Evolutionary conservation across 2,888 invertebrate species (phyloP).

Genomic region (Melangyna quadrimaculata): DNA sequence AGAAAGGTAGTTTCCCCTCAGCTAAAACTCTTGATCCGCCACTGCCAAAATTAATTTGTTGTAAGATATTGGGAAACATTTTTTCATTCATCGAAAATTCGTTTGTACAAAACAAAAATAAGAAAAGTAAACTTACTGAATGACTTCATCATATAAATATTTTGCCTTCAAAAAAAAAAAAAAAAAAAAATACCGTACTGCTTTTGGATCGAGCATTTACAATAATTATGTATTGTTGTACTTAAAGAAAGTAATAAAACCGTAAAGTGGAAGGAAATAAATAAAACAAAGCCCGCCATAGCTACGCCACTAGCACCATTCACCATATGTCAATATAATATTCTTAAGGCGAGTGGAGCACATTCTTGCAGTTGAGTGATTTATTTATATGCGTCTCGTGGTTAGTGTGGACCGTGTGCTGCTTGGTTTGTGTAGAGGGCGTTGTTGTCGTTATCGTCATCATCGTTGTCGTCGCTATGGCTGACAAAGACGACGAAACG

Average conservation of each 20-base stretch:
- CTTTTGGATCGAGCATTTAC: not conserved
- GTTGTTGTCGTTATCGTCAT: not conserved
- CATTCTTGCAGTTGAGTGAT: constrained; percentile 33
- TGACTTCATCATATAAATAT: constrained; percentile 19
- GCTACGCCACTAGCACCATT: not conserved
- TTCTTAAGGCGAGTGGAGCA: constrained; percentile 2
- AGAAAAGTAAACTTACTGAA: not conserved
- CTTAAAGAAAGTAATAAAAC: constrained; percentile 19
- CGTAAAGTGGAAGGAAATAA: constrained; percentile 14
- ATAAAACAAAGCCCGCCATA: not conserved
- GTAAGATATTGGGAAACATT: not conserved
- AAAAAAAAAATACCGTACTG: not conserved
- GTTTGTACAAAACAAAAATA: not conserved
- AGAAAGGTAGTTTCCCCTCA: not conserved
- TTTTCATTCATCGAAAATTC: constrained; percentile 28
- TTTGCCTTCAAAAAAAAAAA: not conserved
- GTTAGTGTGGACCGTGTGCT: not conserved
- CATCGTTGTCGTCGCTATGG: not conserved
- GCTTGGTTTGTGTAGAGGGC: not conserved
- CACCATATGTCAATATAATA: constrained; percentile 20
- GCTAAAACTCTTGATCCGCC: not conserved
- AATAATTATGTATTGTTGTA: not conserved
- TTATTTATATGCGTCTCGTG: constrained; percentile 40
- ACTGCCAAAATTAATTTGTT: not conserved
- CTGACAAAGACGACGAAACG: not conserved